Evolutionary conservation across 2,113 vertebrate species (phyloP).

Genomic region (Carlito syrichta): DNA sequence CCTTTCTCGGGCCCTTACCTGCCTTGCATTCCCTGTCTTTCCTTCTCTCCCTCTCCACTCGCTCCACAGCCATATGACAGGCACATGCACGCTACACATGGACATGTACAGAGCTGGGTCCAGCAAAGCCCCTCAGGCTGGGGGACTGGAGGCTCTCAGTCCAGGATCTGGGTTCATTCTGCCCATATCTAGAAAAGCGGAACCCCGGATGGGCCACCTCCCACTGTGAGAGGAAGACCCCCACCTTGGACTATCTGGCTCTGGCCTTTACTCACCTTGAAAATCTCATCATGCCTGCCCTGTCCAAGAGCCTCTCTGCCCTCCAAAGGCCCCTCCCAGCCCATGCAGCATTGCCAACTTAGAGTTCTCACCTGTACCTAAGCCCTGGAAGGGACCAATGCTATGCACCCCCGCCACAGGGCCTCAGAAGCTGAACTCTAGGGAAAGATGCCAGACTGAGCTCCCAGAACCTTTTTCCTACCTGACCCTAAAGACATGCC

Average conservation of each 20-base stretch:
- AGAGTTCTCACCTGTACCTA: background rate
- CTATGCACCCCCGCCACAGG: too few relatives aligned
- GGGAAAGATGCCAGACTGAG: background rate
- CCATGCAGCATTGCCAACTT: background rate
- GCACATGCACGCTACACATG: background rate
- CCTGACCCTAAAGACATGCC: background rate
- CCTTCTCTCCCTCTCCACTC: background rate
- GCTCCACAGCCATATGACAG: background rate
- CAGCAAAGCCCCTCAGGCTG: background rate
- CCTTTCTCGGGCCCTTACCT: too few relatives aligned
- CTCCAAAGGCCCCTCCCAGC: background rate
- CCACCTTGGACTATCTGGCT: background rate
- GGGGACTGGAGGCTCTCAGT: background rate
- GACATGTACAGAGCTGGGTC: fast-evolving
- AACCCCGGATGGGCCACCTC: too few relatives aligned
- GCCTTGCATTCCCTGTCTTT: too few relatives aligned
- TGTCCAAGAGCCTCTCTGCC: background rate
- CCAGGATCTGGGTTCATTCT: background rate
- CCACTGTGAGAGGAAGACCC: background rate
- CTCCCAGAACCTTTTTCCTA: background rate
- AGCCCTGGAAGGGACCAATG: background rate
- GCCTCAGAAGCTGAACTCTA: background rate
- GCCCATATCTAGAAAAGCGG: fast-evolving
- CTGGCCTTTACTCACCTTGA: background rate
- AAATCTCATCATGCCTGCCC: background rate